Base-by-base conservation (phyloP, 2,113 vertebrate species). In the Ciconia boyciana region DNA sequence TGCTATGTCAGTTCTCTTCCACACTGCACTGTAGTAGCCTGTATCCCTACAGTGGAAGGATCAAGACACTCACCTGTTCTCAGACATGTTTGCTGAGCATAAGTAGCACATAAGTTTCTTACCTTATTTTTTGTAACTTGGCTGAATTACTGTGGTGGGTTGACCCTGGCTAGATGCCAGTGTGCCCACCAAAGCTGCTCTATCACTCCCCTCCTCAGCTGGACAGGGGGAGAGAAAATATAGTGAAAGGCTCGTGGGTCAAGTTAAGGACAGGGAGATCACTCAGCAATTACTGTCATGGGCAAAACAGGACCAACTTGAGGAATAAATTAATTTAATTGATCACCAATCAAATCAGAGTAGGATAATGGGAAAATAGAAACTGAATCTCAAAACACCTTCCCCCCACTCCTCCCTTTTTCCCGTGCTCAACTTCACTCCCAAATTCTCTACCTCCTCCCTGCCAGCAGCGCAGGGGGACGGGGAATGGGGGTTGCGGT, bases 401-500 rank as follows among this genome's bases (percentile, higher is more conserved):
- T 68, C 8, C 11, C 7, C 15, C 7, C 32, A 13, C 22, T 7
- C 10, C 5, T 25, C 7, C 1, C 15, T 16, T 16, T 21, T 68
- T 68, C 43, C 21, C 2, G 4, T 31, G 17, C 21, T 48, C 6
- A 48, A 68, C 43, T 34, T 31, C 4, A 28, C 11, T 62, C 25
- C 28, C 5, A 6, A 21, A 15, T 65, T 20, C 43, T 68, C 43
- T 46, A 34, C 11, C 29, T 55, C 29, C 54, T 55, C 11, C 21
- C 11, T 10, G 3, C 9, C 5, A 65, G 62, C 7, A 4, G 13
- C 2, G 0, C 39, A 43, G 61, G 5, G 14, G 20, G 20, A 68
- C 0, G 2, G 29, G 32, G 8, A 48, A 48, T 18, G 22, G 32
- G 22, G 16, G 7, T n/a, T 48, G 21, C 1, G 6, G 32, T n/a